Conservation (phyloP, 2,888 invertebrate species). For the Microctonus brassicae region DNA sequence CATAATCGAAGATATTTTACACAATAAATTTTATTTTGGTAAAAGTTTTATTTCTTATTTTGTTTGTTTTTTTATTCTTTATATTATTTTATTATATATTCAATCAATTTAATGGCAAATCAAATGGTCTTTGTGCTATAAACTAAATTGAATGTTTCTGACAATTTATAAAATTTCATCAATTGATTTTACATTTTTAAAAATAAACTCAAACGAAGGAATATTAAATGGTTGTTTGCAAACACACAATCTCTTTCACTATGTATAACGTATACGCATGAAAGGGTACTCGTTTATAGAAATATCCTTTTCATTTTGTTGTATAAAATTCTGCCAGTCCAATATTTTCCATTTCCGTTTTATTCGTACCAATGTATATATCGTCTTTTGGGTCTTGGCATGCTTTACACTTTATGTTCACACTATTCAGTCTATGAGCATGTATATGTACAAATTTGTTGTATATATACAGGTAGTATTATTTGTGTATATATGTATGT, state of each 20-base stretch:
- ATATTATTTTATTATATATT: no score
- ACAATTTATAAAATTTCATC: no score
- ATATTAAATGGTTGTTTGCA: conserved; percentile 32
- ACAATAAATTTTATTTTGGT: no score
- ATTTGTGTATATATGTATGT: conserved; percentile 7
- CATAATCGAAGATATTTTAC: not conserved
- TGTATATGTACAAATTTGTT: no score
- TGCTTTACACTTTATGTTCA: not conserved
- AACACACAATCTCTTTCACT: conserved; percentile 26
- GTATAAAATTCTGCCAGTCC: conserved; percentile 24
- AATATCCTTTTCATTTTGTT: conserved; percentile 40
- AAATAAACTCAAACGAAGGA: conserved; percentile 4
- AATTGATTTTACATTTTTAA: not conserved
- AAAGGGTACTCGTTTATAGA: conserved; percentile 27
- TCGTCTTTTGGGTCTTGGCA: not conserved
- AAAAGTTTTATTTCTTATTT: no score
- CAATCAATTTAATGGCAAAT: no score
- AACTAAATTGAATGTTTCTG: no score
- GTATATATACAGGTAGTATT: not conserved
- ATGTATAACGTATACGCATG: conserved; percentile 18
- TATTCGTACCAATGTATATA: conserved; percentile 14
- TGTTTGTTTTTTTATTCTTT: no score
- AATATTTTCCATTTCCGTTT: conserved; percentile 46
- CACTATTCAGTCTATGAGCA: not conserved
- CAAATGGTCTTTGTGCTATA: no score